Evolutionary conservation across 2,113 vertebrate genomes (phyloP), one percentile per base, ranked within the genome.

Genomic region (Limanda limanda): DNA sequence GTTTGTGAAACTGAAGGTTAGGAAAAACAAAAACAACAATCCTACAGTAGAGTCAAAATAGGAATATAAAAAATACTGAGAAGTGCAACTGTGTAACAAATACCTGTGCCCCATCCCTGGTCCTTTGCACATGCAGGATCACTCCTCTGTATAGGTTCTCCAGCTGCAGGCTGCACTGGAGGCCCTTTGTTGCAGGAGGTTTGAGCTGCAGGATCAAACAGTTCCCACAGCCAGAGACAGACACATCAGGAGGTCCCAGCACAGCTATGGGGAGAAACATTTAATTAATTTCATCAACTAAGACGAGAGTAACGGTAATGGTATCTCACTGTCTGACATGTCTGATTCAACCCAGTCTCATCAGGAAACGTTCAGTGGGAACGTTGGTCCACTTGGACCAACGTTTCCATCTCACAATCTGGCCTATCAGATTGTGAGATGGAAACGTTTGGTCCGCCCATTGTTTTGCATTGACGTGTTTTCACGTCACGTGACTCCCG

Each of bases 211-310:
- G 81, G 5, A 86, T n/a, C 64, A 94, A 65, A 69, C 93, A 94
- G 83, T 88, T 91, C 23, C 93, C 92, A 82, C 93, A 94, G 23
- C 92, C 93, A 0, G 91, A 90, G 31, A 92, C 57, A 0, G 68
- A 78, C 37, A 93, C 56, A 3, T 59, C 58, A 0, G 88, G 91
- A 60, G 92, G 89, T 23, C 88, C 91, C 40, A 94, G 14, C 24
- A 91, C 80, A 1, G 93, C 93, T 94, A 13, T 2, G 1, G 73
- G 27, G 17, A 70, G 7, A 60, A 3, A 78, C 17, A 18, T 0
- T 0, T 42, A 62, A 3, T 24, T 2, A 27, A n/a, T 24, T 27
- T 63, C 8, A 12, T 68, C 24, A 6, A 20, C 40, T 59, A 45
- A 17, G 20, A 54, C 12, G 18, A 60, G 20, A 24, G 10, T 5